Evolutionary conservation across 2,888 invertebrate species (phyloP), one percentile per base, ranked within the genome.

Genomic region (Rosalia funebris): DNA sequence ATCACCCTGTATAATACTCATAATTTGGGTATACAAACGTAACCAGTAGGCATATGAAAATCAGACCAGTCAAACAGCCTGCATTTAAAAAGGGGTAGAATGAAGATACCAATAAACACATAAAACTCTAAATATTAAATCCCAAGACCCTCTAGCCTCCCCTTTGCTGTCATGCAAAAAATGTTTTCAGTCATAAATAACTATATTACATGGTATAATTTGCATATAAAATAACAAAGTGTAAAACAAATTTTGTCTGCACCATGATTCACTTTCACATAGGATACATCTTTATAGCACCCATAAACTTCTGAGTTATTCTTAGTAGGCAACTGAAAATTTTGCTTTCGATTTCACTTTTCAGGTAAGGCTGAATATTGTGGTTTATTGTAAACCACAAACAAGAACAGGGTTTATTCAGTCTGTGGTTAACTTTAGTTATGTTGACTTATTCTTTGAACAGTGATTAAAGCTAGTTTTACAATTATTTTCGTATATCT

Each of bases 311-410:
- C 55, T 57, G 48, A 56, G 53, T 36, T 57, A 54, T 39, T 48
- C 32, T 48, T 59, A 32, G 36, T 47, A 54, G 47, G 46, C 12
- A 25, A 41, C 34, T 57, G 55, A 58, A 64, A 64, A 63, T 57
- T 58, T 57, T 39, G 64, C 63, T 68, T 66, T 69, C 67, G 73
- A 70, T 78, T 78, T 78, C 77, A 77, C 77, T 77, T 77, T 78
- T 77, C 73, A 75, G 76, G 75, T 75, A 76, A 66, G 65, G 61
- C 45, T 45, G 34, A 63, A 57, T 68, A 48, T 71, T 77, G 77
- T 62, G 76, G 77, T 75, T 72, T 62, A 71, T 62, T 32, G 62
- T 50, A 68, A 76, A 76, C 75, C 77, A 55, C 72, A 73, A 70
- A 68, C 66, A 56, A 53, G 25, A 11, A 45, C 50, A 62, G 57